phyloP scores from a whole-genome alignment of 2,113 vertebrate species.

The Notarius quadriscutis region DNA sequence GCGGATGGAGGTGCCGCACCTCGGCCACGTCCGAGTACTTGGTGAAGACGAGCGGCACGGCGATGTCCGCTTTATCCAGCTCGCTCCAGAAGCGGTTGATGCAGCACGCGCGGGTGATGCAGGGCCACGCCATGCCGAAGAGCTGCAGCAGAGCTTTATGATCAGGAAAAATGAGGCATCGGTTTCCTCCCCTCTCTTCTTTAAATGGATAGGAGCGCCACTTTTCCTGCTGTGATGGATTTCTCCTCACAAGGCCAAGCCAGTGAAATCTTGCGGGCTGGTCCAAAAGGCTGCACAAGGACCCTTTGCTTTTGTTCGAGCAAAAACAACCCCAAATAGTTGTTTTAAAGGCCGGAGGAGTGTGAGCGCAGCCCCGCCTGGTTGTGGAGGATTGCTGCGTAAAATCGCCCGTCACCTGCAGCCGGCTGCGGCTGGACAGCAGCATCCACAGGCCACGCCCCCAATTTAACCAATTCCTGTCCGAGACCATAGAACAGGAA shows the following conservation, averaged over 20 bases:
- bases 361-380: slow-evolving; percentile 53
- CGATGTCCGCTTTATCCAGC: slow-evolving; percentile 94
- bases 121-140: slow-evolving; percentile 91
- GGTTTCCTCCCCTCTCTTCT: not conserved
- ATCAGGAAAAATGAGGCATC: not conserved
- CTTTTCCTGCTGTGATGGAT: not conserved
- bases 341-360: slow-evolving; percentile 27
- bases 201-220: not conserved
- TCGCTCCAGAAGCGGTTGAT: slow-evolving; percentile 97
- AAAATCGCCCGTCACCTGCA: slow-evolving; percentile 68
- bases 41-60: slow-evolving; percentile 92
- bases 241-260: not conserved
- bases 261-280: not conserved
- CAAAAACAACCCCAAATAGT: not conserved
- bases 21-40: slow-evolving; percentile 94
- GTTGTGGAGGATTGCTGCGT: slow-evolving; percentile 45
- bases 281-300: not conserved
- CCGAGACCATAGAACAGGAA: not conserved
- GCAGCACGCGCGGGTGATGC: slow-evolving; percentile 96
- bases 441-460: slow-evolving; percentile 55
- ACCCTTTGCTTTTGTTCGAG: not conserved
- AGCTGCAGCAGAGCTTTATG: slow-evolving; percentile 13
- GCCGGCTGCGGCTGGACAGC: slow-evolving; percentile 62
- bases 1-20: slow-evolving; percentile 70
- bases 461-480: slow-evolving; percentile 61